Evolutionary conservation across 2,888 invertebrate species (phyloP).

Genomic region (Slavum lentiscoides): DNA sequence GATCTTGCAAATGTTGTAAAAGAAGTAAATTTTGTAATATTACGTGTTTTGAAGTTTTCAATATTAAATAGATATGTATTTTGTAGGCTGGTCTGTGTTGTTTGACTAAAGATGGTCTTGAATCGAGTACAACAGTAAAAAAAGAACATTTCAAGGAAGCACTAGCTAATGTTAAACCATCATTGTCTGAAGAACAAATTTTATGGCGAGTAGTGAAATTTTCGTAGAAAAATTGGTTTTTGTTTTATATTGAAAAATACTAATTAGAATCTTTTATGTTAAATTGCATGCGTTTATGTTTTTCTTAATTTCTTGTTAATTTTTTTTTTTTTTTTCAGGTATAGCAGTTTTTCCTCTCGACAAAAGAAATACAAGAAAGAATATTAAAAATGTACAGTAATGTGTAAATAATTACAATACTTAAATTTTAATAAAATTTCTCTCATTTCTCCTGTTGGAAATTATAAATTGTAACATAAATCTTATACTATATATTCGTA

Average conservation of each 20-base stretch:
- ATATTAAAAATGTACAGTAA: neutral
- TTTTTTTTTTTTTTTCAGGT: conserved; percentile 18
- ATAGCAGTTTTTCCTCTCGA: conserved; percentile 4
- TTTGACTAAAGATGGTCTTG: conserved; percentile 62
- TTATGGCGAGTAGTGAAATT: conserved; percentile 8
- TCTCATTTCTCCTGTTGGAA: neutral
- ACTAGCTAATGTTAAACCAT: conserved; percentile 60
- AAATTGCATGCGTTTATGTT: neutral
- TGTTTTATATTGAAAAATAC: neutral
- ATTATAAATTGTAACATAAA: neutral
- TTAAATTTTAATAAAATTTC: neutral
- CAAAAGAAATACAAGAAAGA: conserved; percentile 20
- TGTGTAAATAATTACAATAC: neutral
- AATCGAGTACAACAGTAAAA: conserved; percentile 57
- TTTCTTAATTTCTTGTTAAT: neutral
- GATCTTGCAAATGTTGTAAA: conserved; percentile 67
- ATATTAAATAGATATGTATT: conserved; percentile 36
- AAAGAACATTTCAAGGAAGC: conserved; percentile 60
- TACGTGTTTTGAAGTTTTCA: neutral
- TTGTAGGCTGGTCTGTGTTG: conserved; percentile 66
- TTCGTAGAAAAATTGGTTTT: neutral
- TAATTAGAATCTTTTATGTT: neutral
- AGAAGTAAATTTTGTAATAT: conserved; percentile 60
- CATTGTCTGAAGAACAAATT: conserved; percentile 60
- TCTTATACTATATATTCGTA: too few relatives aligned